Percentiles rank a stretch among this genome's conserved stretches.
These are phyloP conservation scores for Palythoa caribaeorum DNA, from an alignment of 92 coral and sea anemone species.

Conservation along the genomic window DNA sequence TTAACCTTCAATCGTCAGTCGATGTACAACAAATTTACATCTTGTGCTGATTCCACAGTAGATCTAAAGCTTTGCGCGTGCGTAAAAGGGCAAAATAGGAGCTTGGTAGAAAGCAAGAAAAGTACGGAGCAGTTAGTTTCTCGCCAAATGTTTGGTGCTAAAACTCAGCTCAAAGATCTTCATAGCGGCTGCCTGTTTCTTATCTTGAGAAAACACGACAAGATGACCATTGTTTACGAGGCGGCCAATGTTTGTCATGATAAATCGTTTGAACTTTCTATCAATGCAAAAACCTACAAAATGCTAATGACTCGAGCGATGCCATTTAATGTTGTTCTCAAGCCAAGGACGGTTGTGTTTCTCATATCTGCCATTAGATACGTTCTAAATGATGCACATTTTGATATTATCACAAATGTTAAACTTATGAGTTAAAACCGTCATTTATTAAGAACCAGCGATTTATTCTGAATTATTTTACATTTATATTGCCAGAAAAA, in stretches of 20 bases:
- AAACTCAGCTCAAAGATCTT: constrained; percentile 22
- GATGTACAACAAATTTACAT: constrained; percentile 23
- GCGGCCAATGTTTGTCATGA: not conserved
- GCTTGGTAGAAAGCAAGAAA: constrained; percentile 12
- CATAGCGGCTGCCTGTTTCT: constrained; percentile 21
- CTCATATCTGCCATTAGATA: constrained; percentile 25
- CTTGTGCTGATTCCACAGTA: constrained; percentile 2
- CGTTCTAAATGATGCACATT: constrained; percentile 16
- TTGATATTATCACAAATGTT: constrained; percentile 3
- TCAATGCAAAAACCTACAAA: not conserved
- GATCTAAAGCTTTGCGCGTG: constrained; percentile 37
- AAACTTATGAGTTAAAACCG: not conserved
- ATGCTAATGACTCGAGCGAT: constrained; percentile 26
- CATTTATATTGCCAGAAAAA: no score
- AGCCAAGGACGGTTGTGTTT: constrained; percentile 11
- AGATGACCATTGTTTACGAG: constrained; percentile 12
- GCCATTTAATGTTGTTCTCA: constrained; percentile 7
- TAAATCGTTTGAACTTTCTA: constrained; percentile 2
- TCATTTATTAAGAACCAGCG: not conserved
- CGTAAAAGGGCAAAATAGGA: constrained; percentile 27
- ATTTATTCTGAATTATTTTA: no score
- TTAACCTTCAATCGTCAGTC: constrained; percentile 28
- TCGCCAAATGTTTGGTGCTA: constrained; percentile 26
- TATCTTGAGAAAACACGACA: constrained; percentile 33
- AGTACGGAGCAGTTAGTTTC: not conserved